phyloP scores from a whole-genome alignment of 2,797 vertebrate species.

The Falco concolor region DNA sequence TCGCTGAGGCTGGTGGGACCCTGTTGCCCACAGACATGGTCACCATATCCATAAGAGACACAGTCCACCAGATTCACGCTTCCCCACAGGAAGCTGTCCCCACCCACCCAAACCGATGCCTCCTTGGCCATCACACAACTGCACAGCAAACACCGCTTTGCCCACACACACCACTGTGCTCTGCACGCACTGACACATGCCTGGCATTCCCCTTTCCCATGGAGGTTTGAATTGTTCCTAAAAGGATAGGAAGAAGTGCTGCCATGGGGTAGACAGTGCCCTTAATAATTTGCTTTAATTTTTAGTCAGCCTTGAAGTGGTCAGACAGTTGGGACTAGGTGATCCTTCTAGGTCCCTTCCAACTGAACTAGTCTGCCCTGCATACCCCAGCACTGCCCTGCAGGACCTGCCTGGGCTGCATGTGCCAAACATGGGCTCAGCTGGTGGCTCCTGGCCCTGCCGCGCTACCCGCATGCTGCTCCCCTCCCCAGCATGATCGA shows the following conservation, averaged over 20 bases:
- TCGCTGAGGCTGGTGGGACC: not conserved
- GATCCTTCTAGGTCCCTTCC: not conserved
- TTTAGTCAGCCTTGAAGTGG: not conserved
- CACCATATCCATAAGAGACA: not conserved
- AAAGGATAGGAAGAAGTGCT: not conserved
- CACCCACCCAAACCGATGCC: accelerated
- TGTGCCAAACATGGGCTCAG: accelerated
- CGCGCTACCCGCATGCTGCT: not conserved
- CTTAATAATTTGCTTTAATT: not conserved
- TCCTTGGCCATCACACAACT: not conserved
- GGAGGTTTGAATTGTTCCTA: not conserved
- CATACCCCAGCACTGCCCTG: not conserved
- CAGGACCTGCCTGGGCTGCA: not conserved
- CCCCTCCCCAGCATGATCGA: not conserved
- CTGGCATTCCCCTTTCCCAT: accelerated
- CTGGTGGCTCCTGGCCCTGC: not conserved
- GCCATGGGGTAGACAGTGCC: accelerated
- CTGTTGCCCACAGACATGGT: not conserved
- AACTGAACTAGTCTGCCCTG: not conserved
- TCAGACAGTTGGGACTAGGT: not conserved
- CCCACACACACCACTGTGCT: accelerated
- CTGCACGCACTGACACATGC: accelerated
- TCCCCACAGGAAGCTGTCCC: not conserved
- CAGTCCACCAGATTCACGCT: not conserved
- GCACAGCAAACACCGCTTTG: accelerated